Evolutionary conservation across 1,140 invertebrate genomes (phyloP), one percentile per base, ranked within the genome.

Genomic region (Pachyrhynchus sulphureomaculatus): DNA sequence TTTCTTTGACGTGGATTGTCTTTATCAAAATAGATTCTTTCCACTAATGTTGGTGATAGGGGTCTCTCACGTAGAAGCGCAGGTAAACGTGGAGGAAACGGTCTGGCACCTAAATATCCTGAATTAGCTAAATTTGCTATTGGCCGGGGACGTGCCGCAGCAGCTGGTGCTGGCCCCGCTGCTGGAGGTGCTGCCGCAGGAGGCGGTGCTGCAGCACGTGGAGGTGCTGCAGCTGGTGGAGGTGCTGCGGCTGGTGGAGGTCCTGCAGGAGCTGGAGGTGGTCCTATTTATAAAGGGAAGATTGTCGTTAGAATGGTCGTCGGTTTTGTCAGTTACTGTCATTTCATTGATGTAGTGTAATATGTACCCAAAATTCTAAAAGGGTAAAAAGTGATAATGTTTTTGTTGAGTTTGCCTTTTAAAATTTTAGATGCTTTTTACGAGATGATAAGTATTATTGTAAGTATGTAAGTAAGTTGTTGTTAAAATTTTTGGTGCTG

Each of bases 391-490:
- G n/a, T n/a, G n/a, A n/a, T n/a, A n/a, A n/a, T n/a, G n/a, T n/a
- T n/a, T n/a, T n/a, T n/a, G n/a, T n/a, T n/a, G n/a, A n/a, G 12
- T 29, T 29, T 2, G 26, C 1, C 26, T 6, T 10, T 1, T 6
- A 29, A 29, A 29, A 29, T 29, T 29, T 29, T 29, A 29, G 24
- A 29, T 29, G 26, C 12, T 6, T 29, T 29, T 9, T 29, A 29
- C 26, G n/a, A n/a, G n/a, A n/a, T 2, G 26, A 10, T 29, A 15
- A 49, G 24, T 23, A 32, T 49, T 49, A 26, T 13, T 15, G 54
- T 56, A 56, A 56, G 42, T 56, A 56, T 45, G 54, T 56, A 56
- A 56, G 54, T 56, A 56, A 56, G 41, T 56, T 41, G 10, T 13
- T 20, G 26, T 1, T 3, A 51, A 18, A 17, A 4, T 29, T 2